Evolutionary conservation across 2,797 vertebrate genomes (phyloP), one percentile per base, ranked within the genome.

Genomic region (Coilia nasus): DNA sequence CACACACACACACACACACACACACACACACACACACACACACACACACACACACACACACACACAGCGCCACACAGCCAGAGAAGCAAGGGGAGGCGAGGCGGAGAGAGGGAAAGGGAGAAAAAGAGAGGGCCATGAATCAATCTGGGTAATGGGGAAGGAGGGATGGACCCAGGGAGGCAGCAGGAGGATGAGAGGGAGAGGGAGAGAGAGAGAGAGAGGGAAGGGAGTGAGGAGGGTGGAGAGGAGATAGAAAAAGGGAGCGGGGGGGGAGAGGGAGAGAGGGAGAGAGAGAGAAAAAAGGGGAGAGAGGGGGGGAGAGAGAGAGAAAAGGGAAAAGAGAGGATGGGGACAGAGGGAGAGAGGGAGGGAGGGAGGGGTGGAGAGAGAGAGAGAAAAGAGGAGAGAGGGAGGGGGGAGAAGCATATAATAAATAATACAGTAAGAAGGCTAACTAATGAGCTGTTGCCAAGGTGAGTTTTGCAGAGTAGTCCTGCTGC

Each of bases 341-440:
- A 59, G 78, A 93, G 92, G 91, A 97, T 97, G 96, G 97, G 31
- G 31, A 75, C 9, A 31, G 67, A 75, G 67, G 31, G 31, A 75
- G 46, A 47, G 46, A 47, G 46, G 46, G 46, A 47, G 46, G 67
- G 67, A 75, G 93, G 97, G 96, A 96, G 97, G 96, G 96, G 96
- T 97, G 96, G 97, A n/a, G n/a, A n/a, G n/a, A n/a, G n/a, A n/a
- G n/a, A n/a, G n/a, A n/a, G n/a, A n/a, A n/a, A n/a, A n/a, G n/a
- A n/a, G n/a, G n/a, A n/a, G n/a, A n/a, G n/a, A n/a, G n/a, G n/a
- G n/a, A n/a, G n/a, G n/a, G n/a, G n/a, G n/a, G n/a, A n/a, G n/a
- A n/a, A n/a, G n/a, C n/a, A n/a, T 93, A 96, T 96, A 97, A 99
- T 99, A 99, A 99, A 99, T 99, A 99, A 99, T 97, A 98, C 97